A percentile compares a stretch with the other conserved stretches of the same genome.
Evolutionary conservation across 2,888 invertebrate genomes (phyloP).

Genomic region (Caenorhabditis sp.): DNA sequence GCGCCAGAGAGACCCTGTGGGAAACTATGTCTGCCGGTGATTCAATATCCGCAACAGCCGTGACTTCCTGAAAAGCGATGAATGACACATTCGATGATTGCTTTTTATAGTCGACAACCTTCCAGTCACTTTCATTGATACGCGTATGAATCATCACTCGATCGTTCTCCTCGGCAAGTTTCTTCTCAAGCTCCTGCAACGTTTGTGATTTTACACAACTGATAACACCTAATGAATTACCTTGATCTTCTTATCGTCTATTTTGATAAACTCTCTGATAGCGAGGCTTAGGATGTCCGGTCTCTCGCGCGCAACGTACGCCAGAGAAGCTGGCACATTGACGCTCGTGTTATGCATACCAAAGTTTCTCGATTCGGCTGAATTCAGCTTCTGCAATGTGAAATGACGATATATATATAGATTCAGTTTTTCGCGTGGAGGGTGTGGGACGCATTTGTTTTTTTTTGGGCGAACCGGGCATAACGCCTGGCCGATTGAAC

Average conservation of each 20-base stretch:
- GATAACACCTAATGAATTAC: conserved; percentile 16
- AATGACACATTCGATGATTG: too few species aligned
- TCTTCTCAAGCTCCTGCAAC: conserved; percentile 60
- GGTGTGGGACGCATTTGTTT: not conserved
- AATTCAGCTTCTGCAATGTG: conserved; percentile 55
- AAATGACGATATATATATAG: conserved; percentile 6
- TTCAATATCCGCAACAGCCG: conserved; percentile 69
- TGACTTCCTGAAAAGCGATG: conserved; percentile 55
- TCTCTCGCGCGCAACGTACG: conserved; percentile 65
- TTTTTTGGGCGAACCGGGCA: not conserved
- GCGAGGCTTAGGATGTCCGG: conserved; percentile 66
- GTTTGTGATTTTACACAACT: not conserved
- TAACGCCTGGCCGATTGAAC: conserved; percentile 42
- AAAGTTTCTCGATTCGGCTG: conserved; percentile 51
- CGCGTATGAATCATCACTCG: conserved; percentile 67
- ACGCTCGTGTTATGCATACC: conserved; percentile 65
- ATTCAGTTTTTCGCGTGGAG: too few species aligned
- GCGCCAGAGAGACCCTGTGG: conserved; percentile 58
- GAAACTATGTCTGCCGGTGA: conserved; percentile 68
- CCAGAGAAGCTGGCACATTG: conserved; percentile 63
- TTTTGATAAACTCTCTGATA: conserved; percentile 56
- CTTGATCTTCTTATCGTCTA: conserved; percentile 38
- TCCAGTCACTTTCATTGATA: conserved; percentile 65
- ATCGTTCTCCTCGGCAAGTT: conserved; percentile 50
- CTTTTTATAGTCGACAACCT: conserved; percentile 31